Evolutionary conservation across 2,888 invertebrate genomes (phyloP).

Genomic region (Oscheius myriophilus): DNA sequence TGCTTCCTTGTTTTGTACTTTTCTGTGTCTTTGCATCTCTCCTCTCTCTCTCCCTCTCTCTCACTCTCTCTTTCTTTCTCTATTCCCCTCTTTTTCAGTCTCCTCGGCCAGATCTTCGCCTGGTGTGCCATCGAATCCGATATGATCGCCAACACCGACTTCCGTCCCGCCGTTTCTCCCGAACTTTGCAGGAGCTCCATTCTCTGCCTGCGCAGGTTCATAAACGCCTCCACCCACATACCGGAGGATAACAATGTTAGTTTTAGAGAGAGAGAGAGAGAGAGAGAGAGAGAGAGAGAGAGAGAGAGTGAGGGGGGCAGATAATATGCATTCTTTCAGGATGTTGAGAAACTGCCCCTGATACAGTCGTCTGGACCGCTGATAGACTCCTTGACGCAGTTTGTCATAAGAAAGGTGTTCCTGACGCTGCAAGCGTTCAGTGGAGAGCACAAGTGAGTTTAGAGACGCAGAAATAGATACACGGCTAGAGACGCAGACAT

Average conservation of each 20-base stretch:
- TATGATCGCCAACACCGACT: conserved; percentile 76
- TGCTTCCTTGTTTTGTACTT: background rate
- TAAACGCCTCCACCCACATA: conserved; percentile 43
- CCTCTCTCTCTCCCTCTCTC: no score
- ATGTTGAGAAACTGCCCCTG: conserved; percentile 34
- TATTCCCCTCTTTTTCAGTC: conserved; percentile 34
- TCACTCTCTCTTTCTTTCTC: background rate
- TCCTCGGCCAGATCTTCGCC: conserved; percentile 50
- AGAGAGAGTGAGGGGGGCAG: background rate
- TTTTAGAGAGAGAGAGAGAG: background rate
- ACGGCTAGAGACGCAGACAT: no score
- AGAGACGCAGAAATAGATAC: no score
- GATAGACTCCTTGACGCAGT: conserved; percentile 66
- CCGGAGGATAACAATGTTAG: conserved; percentile 16
- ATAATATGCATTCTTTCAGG: conserved; percentile 4
- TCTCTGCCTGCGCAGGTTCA: conserved; percentile 40
- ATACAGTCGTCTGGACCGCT: conserved; percentile 40
- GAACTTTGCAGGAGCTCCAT: conserved; percentile 44
- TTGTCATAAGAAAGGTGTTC: conserved; percentile 78
- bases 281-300: background rate
- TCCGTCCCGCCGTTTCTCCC: conserved; percentile 81
- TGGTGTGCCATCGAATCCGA: conserved; percentile 56
- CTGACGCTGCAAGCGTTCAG: conserved; percentile 74
- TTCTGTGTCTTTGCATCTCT: background rate
- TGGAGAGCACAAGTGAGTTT: conserved; percentile 49